Base-by-base conservation (phyloP, 2,888 invertebrate genomes). In the Stenotaenia linearis region DNA sequence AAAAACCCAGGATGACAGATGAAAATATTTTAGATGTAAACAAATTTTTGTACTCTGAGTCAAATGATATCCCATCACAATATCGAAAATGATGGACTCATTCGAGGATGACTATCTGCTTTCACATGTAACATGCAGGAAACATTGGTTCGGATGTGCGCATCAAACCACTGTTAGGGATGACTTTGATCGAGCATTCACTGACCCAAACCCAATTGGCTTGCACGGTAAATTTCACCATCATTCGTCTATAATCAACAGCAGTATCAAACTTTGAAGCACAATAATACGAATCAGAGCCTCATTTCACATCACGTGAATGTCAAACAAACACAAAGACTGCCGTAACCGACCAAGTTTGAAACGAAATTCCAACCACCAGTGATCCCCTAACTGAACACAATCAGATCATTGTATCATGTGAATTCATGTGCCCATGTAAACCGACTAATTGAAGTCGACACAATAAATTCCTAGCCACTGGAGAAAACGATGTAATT, bases 181-280 rank as follows among this genome's bases (percentile, higher is more conserved):
- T 69, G 69, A 28, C 69, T 69, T 69, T 69, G 25, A 69, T 69
- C 69, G 28, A 69, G 28, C 25, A 69, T 69, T 69, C 69, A 69
- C 69, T 69, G 69, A 69, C 69, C 69, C 69, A 69, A 69, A 69
- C 69, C 28, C 28, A 69, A 61, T 61, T 61, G 61, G 61, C 45
- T 61, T 61, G 69, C 28, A 4, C 69, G 69, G 15, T 69, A 69
- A 69, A 69, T 69, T 69, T 69, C 69, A 69, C 69, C 69, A 69
- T 69, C 69, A 69, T 69, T 10, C 69, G 69, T 69, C 69, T 69
- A 69, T 69, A 69, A 69, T 69, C 69, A 69, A 69, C 69, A 69
- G 15, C 69, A 69, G 69, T 69, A 69, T 69, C 28, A 25, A 25
- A 69, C 15, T 69, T 61, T 69, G 69, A 28, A 28, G 69, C 69